Evolutionary conservation across 2,113 vertebrate species (phyloP).

Genomic region (Perccottus glenii): DNA sequence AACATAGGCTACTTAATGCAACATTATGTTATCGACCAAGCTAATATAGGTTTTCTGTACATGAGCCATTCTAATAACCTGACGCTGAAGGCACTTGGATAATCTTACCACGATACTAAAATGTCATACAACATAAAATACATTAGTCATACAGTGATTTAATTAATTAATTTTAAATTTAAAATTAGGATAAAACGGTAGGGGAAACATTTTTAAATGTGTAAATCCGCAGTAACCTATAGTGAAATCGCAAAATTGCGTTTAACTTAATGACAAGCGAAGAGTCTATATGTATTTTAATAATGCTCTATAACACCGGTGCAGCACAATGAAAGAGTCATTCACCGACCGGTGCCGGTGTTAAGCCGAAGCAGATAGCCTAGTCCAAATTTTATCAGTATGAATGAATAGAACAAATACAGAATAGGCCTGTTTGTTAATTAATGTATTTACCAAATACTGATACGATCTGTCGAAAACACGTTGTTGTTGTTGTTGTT

Average conservation of each 20-base stretch:
- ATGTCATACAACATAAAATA: no score
- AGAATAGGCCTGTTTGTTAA: no score
- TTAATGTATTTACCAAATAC: no score
- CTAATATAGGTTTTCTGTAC: no score
- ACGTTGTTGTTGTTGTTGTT: conserved; percentile 15
- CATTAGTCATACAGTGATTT: no score
- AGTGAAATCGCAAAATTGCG: no score
- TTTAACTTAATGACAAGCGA: not conserved
- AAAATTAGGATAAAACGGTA: no score
- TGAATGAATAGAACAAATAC: conserved; percentile 18
- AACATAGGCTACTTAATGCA: conserved; percentile 2
- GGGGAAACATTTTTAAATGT: not conserved
- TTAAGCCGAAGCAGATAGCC: conserved; percentile 59
- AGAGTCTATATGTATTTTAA: not conserved
- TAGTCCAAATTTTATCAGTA: conserved; percentile 18
- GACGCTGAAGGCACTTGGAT: no score
- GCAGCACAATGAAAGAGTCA: conserved; percentile 1
- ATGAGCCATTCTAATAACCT: no score
- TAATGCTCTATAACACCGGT: not conserved
- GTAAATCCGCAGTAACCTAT: not conserved
- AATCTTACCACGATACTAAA: no score
- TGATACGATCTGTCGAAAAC: not conserved
- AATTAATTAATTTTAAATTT: no score
- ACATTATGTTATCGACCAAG: not conserved
- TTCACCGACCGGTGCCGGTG: conserved; percentile 11